These are phyloP conservation scores for Prenolepis imparis DNA, from an alignment of 2,888 invertebrate genomes.

Conservation along the genomic window DNA sequence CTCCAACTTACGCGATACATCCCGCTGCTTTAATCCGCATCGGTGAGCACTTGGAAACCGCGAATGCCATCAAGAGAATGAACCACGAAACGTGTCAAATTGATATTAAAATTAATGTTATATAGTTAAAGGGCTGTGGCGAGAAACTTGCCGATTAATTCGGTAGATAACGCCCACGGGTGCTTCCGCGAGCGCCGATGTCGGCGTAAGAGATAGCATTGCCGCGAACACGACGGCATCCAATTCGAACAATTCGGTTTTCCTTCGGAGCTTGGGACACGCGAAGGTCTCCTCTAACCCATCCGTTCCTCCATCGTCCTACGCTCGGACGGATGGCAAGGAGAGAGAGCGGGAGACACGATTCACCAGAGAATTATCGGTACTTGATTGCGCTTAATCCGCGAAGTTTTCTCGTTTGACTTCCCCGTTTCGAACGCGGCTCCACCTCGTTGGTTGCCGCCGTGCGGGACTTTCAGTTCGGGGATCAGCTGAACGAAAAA, in stretches of 20 bases:
- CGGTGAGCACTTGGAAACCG: not conserved
- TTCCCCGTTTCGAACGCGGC: conserved; percentile 60
- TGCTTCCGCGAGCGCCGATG: conserved; percentile 58
- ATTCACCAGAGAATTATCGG: conserved; percentile 76
- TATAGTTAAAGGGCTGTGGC: conserved; percentile 52
- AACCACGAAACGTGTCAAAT: conserved; percentile 62
- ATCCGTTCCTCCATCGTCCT: conserved; percentile 42
- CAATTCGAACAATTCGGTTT: conserved; percentile 64
- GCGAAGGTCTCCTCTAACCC: conserved; percentile 49
- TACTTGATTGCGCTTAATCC: conserved; percentile 78
- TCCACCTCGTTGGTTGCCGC: conserved; percentile 50
- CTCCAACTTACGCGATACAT: conserved; percentile 24
- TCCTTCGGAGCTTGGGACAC: conserved; percentile 61
- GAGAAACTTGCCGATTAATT: conserved; percentile 77
- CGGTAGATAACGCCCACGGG: conserved; percentile 68
- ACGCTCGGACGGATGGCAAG: not conserved
- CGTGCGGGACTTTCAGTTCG: conserved; percentile 59
- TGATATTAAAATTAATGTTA: conserved; percentile 69
- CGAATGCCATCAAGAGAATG: conserved; percentile 42
- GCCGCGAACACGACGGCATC: conserved; percentile 48
- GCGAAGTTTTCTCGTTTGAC: conserved; percentile 77
- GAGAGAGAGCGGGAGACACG: conserved; percentile 48
- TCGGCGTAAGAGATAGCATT: conserved; percentile 48
- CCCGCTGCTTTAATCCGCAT: conserved; percentile 29
- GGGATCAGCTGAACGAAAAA: conserved; percentile 66